These are phyloP conservation scores for Drosophila ironensis DNA, from an alignment of 1,140 invertebrate genomes.

Conservation along the genomic window DNA sequence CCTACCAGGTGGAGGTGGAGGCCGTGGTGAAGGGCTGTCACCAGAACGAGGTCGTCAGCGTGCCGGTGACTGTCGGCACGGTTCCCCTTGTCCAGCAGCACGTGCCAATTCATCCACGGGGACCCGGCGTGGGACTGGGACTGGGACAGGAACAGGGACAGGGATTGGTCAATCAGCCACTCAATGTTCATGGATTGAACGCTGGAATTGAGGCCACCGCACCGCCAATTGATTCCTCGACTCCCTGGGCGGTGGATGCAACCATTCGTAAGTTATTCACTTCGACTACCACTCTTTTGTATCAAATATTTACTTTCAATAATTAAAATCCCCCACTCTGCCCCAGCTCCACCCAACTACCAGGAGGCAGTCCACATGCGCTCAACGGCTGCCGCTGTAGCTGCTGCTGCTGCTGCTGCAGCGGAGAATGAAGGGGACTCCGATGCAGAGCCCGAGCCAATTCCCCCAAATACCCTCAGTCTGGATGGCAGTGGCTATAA, in stretches of 20 bases:
- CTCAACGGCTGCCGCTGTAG: not conserved
- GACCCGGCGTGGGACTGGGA: no score
- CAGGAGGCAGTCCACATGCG: slow-evolving; percentile 69
- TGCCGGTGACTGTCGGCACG: slow-evolving; percentile 84
- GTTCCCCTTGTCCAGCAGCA: slow-evolving; percentile 80
- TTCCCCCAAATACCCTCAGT: slow-evolving; percentile 34
- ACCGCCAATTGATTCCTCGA: slow-evolving; percentile 2
- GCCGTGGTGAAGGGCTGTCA: slow-evolving; percentile 81
- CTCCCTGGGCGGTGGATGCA: slow-evolving; percentile 35
- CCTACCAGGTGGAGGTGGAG: slow-evolving; percentile 86
- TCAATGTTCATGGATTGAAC: slow-evolving; percentile 27
- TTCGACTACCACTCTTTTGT: not conserved
- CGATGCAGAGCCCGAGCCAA: slow-evolving; percentile 16
- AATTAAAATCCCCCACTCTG: no score
- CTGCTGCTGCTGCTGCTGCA: no score
- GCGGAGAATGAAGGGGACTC: not conserved
- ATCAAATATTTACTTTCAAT: not conserved
- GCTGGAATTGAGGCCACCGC: slow-evolving; percentile 8
- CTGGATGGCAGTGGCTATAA: slow-evolving; percentile 53
- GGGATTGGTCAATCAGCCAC: slow-evolving; percentile 1
- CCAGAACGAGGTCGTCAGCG: slow-evolving; percentile 81
- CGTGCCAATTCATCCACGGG: slow-evolving; percentile 38
- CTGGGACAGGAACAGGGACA: no score
- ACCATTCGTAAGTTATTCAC: slow-evolving; percentile 40
- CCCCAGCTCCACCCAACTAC: slow-evolving; percentile 68